Evolutionary conservation across 2,113 vertebrate genomes (phyloP), one percentile per base, ranked within the genome.

Genomic region (Hippocampus guttulatus): DNA sequence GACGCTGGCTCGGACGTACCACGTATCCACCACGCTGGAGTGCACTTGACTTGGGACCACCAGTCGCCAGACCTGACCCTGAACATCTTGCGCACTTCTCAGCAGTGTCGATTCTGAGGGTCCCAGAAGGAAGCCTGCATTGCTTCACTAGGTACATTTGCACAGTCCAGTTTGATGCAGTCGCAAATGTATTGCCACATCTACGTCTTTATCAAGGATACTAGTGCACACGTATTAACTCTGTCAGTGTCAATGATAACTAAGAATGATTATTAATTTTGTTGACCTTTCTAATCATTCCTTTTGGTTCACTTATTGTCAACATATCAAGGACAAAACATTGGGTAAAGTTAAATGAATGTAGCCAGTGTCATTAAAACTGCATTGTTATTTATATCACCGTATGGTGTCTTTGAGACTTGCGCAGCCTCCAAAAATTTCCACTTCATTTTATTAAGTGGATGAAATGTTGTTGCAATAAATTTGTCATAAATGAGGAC

Each of bases 1-100:
- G 80, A 86, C 90, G 73, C 82, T 84, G 75, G 82, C 74, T 57
- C 89, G 79, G 71, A 87, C 85, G 11, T 94, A 94, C 14, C 91
- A 93, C 70, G 89, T 93, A 77, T 88, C 87, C 55, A 87, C 88
- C 0, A 70, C 84, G 23, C 85, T 92, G 6, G 68, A 90, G 70
- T 73, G 78, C 83, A 80, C 81, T 45, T 90, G 63, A 64, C 21
- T 8, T 38, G 33, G 21, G 38, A n/a, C 64, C 64, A 41, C 9
- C 1, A 20, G 57, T 7, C 0, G 15, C 6, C 41, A 18, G 43
- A 65, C 7, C 14, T 8, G 41, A 25, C 23, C 43, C 21, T 7
- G 41, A 21, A n/a, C 20, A 5, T 7, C 62, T 43, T 11, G 21
- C 38, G 1, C 23, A n/a, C 20, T 21, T 25, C 55, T 57, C n/a